Percentiles rank a stretch among this genome's conserved stretches.
phyloP scores from a whole-genome alignment of 1,140 invertebrate species.

The Lordiphosa mommai region DNA sequence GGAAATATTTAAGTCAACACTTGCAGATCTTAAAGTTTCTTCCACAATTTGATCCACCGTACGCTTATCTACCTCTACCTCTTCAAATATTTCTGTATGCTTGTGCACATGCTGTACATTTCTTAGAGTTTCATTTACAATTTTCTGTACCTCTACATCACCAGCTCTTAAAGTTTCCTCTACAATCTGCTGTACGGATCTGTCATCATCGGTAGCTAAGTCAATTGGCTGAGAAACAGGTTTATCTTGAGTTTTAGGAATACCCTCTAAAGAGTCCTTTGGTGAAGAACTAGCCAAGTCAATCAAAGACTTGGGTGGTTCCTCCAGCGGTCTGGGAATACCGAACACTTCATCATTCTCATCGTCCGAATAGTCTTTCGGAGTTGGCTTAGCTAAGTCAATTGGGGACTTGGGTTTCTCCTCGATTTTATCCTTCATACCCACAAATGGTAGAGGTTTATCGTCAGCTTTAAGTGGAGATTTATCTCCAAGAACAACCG shows the following conservation, averaged over 20 bases:
- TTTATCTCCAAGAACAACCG: not conserved
- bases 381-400: too few species aligned
- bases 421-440: too few species aligned
- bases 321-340: not conserved
- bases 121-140: slow-evolving; percentile 54
- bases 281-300: not conserved
- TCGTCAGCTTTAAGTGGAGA: slow-evolving; percentile 1
- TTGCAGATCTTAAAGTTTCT: slow-evolving; percentile 48
- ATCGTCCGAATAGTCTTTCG: too few species aligned
- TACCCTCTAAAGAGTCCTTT: not conserved
- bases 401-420: too few species aligned
- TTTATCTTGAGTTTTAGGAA: not conserved
- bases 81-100: not conserved
- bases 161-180: slow-evolving; percentile 61
- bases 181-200: slow-evolving; percentile 60
- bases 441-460: too few species aligned
- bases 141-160: slow-evolving; percentile 55
- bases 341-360: too few species aligned
- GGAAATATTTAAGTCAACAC: not conserved
- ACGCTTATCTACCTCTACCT: slow-evolving; percentile 13
- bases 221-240: not conserved
- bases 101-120: slow-evolving; percentile 17
- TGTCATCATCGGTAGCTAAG: slow-evolving; percentile 23
- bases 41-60: slow-evolving; percentile 55
- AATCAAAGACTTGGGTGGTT: slow-evolving; percentile 11